Evolutionary conservation across 2,888 invertebrate genomes (phyloP), one percentile per base, ranked within the genome.

Genomic region (Agonopterix heracliana): DNA sequence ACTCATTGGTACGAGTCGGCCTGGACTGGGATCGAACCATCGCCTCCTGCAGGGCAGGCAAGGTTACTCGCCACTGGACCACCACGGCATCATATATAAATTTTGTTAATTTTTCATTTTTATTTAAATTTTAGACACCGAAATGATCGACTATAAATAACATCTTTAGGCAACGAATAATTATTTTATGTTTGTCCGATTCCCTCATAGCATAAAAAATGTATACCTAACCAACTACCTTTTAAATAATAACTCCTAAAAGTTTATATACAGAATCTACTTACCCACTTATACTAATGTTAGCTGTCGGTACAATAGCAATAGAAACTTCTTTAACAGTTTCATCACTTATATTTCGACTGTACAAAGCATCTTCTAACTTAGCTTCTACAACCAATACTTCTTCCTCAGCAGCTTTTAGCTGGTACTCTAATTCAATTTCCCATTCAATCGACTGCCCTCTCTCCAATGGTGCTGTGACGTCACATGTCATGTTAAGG

Each of bases 381-480:
- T 58, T 63, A 1, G 78, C 79, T 34, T 47, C 56, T 2, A 84
- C 54, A 5, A 53, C 62, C 8, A 83, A 54, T 42, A 66, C 60
- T 5, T 61, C 52, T 36, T 70, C 62, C 41, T 65, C 55, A 2
- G 60, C 64, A 1, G 61, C 61, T 47, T 68, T 71, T 10, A 66
- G 55, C 4, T 65, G 56, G 41, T 80, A 81, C 46, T 87, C 85
- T n/a, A 88, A 47, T 60, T 86, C 84, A 9, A 88, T 68, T 8
- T 78, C 74, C 77, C 76, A 85, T 7, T 61, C 51, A 0, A 79
- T 57, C 1, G 62, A 55, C 49, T 78, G 71, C 3, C 65, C 57
- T 54, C 82, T 74, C 3, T 64, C 59, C 3, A 88, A 53, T 0
- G 85, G 84, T 10, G 78, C 70, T 26, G 83, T 81, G 1, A 86